Evolutionary conservation across 1,140 invertebrate genomes (phyloP), one percentile per base, ranked within the genome.

Genomic region (Neuroterus valhalla): DNA sequence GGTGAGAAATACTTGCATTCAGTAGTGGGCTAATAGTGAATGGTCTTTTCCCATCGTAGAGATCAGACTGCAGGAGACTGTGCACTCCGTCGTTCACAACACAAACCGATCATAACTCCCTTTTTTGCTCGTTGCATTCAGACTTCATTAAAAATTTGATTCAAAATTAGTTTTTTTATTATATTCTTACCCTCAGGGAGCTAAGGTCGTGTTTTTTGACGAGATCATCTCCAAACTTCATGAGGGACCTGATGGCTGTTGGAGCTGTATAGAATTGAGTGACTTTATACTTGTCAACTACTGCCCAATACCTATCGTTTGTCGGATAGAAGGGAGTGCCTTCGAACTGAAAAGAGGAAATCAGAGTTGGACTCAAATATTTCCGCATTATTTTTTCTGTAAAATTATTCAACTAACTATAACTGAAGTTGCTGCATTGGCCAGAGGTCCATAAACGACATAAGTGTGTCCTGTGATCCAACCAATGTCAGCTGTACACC

Each of bases 401-500:
- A 17, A 55, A 43, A 43, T 21, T 68, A 15, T 42, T 74, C 26
- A 70, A 81, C 92, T 93, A 88, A 97, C 96, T 89, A 98, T 92
- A 38, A 98, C 94, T 38, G 95, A 96, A 42, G 97, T 98, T 11
- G 98, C 96, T n/a, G 93, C 96, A 91, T 99, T 99, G 1, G 96
- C 94, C 42, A 99, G 88, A 4, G 98, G 97, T 23, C 97, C 98
- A 87, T 99, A 99, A 11, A 97, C 95, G 11, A 98, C 96, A 85
- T 99, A 99, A 1, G 96, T 97, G 88, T 99, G 98, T 14, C 98
- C 97, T 66, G 97, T 99, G 83, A 99, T 99, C 98, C 98, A 99
- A 67, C 98, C 98, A 71, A 99, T 94, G 87, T 99, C 98, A n/a
- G 98, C 98, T n/a, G 98, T 99, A 84, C 98, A 99, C 96, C 97